Base-by-base conservation (phyloP, 2,888 invertebrate species). In the Netelia virgata region DNA sequence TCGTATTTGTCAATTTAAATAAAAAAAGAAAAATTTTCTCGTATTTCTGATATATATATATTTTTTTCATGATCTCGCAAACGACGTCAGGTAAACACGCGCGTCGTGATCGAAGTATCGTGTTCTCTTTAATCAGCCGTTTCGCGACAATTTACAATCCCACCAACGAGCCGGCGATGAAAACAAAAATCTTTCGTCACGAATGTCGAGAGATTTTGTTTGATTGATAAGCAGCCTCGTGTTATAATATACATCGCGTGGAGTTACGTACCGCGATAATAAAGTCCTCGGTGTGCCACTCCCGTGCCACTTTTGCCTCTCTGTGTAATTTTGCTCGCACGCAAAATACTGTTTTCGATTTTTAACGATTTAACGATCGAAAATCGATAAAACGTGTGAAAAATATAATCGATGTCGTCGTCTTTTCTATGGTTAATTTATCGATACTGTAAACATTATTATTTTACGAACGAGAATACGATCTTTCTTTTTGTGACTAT, bases 161-260 rank as follows among this genome's bases (percentile, higher is more conserved):
- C n/a, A 69, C 36, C 63, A 53, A 64, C 43, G 64, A 75, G 55
- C 61, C 20, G 75, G 75, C 75, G 68, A 57, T 18, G 16, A 57
- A 57, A 57, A 53, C 11, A 16, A 82, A 74, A 50, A 70, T 82
- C 63, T 55, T 63, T 55, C 75, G 75, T 70, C 81, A 82, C 81
- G 81, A 70, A 75, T 66, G 3, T 28, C 50, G 16, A n/a, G 61
- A 75, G 75, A 75, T 63, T 81, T 41, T 53, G 41, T 69, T 75
- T 61, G 55, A 82, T 75, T 61, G 75, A 82, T 75, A 82, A 75
- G 55, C 68, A 75, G 55, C 68, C 23, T 18, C 81, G 70, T 70
- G 81, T 75, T 61, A 69, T 63, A 16, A 28, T 16, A 57, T 18
- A 69, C 16, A 70, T 59, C 53, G 14, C 61, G 16, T 28, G 55